Conservation (phyloP, 1,140 invertebrate species). For the Lethrus apterus region DNA sequence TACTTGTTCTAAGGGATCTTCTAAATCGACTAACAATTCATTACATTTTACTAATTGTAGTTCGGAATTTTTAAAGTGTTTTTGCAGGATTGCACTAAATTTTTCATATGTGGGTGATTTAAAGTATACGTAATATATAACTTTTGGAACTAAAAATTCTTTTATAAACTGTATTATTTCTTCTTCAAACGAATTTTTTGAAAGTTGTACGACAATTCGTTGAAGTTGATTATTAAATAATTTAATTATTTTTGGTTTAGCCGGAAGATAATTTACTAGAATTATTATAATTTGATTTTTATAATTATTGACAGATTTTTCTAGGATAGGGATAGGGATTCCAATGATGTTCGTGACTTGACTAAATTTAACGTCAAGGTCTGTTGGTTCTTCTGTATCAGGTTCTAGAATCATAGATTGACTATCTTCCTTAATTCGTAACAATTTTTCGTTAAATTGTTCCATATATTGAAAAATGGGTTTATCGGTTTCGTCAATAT, state of each 20-base stretch:
- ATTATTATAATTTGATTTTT: conserved; percentile 7
- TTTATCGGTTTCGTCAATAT: neutral
- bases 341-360: neutral
- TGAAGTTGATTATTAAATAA: neutral
- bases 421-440: neutral
- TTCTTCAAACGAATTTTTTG: conserved; percentile 1
- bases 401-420: neutral
- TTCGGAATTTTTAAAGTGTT: conserved; percentile 1
- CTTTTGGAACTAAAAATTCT: neutral
- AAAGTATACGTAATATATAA: conserved; percentile 8
- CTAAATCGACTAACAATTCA: too few relatives aligned
- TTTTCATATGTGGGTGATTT: neutral
- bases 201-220: neutral
- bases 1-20: conserved; percentile 23
- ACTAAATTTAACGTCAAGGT: too few relatives aligned
- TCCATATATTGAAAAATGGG: neutral
- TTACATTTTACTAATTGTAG: too few relatives aligned
- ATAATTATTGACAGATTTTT: neutral
- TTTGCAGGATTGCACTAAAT: conserved; percentile 4
- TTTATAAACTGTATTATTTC: conserved; percentile 5
- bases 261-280: too few relatives aligned
- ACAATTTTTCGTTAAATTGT: too few relatives aligned
- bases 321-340: neutral
- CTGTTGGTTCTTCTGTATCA: too few relatives aligned
- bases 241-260: too few relatives aligned